A percentile compares a stretch with the other conserved stretches of the same genome.
These are phyloP conservation scores for Sterrhoptilus dennistouni DNA, from an alignment of 2,113 vertebrate genomes.

Conservation along the genomic window DNA sequence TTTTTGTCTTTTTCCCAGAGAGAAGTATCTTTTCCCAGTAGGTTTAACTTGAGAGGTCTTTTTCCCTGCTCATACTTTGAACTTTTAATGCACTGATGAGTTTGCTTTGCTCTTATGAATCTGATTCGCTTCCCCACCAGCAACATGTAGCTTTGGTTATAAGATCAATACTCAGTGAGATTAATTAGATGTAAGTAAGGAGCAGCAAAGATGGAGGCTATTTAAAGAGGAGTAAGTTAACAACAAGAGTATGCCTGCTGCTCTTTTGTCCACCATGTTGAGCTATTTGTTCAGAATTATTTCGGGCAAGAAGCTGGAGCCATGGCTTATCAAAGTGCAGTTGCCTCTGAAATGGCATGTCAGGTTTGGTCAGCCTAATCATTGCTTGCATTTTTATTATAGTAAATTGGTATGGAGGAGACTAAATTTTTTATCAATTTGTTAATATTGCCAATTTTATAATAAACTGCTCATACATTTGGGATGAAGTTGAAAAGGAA, in stretches of 20 bases:
- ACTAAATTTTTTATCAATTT: not conserved
- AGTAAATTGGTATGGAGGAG: not conserved
- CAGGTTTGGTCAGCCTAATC: not conserved
- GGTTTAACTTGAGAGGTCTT: not conserved
- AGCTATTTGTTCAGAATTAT: not conserved
- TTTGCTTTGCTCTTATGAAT: not conserved
- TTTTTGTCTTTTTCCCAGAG: not conserved
- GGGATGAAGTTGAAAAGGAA: not conserved
- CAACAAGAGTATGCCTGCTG: not conserved
- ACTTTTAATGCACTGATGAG: not conserved
- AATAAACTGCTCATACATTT: not conserved
- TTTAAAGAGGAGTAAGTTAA: not conserved
- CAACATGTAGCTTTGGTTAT: not conserved
- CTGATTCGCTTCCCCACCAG: not conserved
- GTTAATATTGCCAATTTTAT: not conserved
- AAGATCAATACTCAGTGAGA: slow-evolving; percentile 6
- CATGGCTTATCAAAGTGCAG: not conserved
- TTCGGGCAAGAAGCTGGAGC: not conserved
- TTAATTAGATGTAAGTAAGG: slow-evolving; percentile 7
- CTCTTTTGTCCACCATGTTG: not conserved
- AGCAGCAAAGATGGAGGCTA: not conserved
- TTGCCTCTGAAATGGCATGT: not conserved
- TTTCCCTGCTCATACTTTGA: not conserved
- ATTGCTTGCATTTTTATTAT: not conserved
- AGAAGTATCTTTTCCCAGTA: not conserved